phyloP scores from a whole-genome alignment of 2,888 invertebrate species.

The Zaprionus lineosus region DNA sequence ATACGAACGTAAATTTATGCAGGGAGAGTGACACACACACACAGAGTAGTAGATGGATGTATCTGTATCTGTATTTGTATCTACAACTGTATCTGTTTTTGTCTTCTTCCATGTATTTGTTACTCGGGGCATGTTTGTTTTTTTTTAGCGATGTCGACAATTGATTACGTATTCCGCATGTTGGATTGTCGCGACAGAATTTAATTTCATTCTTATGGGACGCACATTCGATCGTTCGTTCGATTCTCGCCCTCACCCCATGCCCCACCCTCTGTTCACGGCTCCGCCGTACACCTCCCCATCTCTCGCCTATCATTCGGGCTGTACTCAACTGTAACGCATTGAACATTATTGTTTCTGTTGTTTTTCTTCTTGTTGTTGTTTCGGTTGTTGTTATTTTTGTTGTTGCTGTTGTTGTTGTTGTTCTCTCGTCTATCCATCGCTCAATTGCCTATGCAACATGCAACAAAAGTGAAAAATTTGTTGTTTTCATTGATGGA shows the following conservation, averaged over 20 bases:
- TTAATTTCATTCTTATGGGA: constrained; percentile 78
- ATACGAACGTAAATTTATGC: constrained; percentile 40
- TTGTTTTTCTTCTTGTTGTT: constrained; percentile 18
- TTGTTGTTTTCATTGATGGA: constrained; percentile 35
- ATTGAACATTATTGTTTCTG: constrained; percentile 35
- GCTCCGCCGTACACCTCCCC: background rate
- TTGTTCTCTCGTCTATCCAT: constrained; percentile 27
- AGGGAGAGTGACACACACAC: constrained; percentile 4
- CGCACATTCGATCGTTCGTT: constrained; percentile 51
- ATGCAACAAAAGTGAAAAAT: constrained; percentile 22
- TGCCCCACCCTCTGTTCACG: background rate
- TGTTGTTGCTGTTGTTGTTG: no score
- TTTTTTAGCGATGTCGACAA: constrained; percentile 61
- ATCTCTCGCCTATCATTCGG: constrained; percentile 15
- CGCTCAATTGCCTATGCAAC: constrained; percentile 60
- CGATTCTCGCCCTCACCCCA: constrained; percentile 30
- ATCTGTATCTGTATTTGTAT: constrained; percentile 18
- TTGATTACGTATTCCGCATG: constrained; percentile 79
- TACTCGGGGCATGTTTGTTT: no score
- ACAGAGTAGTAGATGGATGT: constrained; percentile 3
- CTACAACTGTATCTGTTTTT: constrained; percentile 9
- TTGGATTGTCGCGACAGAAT: constrained; percentile 79
- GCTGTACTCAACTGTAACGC: constrained; percentile 69
- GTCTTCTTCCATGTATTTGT: constrained; percentile 22
- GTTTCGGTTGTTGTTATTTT: constrained; percentile 15